A percentile compares a stretch with the other conserved stretches of the same genome.
phyloP scores from a whole-genome alignment of 2,113 vertebrate genomes.

The Phaethornis superciliosus region DNA sequence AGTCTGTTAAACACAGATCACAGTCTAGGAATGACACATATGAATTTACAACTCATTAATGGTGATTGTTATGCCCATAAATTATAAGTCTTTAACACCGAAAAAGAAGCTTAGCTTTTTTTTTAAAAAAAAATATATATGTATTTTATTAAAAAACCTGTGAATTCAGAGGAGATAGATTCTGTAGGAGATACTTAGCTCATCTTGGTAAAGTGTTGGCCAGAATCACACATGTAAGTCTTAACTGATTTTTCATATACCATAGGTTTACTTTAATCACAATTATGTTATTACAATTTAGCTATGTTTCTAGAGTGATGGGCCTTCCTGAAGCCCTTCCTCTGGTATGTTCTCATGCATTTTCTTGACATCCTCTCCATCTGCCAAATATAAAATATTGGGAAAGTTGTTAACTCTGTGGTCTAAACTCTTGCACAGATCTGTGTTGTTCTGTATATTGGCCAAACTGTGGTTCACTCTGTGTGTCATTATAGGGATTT shows the following conservation, averaged over 20 bases:
- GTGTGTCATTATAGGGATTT: neutral
- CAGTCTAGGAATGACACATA: neutral
- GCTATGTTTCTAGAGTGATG: fast-evolving
- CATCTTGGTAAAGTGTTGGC: neutral
- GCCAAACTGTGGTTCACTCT: neutral
- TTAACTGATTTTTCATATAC: neutral
- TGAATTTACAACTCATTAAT: neutral
- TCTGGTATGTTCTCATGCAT: neutral
- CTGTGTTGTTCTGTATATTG: neutral
- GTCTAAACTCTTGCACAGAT: neutral
- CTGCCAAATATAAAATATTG: neutral
- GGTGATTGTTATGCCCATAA: neutral
- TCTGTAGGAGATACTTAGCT: neutral
- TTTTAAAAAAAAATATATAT: too few species aligned
- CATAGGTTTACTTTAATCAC: neutral
- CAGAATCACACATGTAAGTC: neutral
- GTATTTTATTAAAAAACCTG: neutral
- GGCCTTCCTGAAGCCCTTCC: neutral
- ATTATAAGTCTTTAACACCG: neutral
- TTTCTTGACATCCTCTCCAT: neutral
- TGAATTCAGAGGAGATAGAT: neutral
- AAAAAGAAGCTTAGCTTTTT: neutral
- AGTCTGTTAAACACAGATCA: neutral
- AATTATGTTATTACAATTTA: neutral
- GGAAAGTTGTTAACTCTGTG: neutral